phyloP scores from a whole-genome alignment of 2,113 vertebrate genomes.

The Mobula hypostoma region DNA sequence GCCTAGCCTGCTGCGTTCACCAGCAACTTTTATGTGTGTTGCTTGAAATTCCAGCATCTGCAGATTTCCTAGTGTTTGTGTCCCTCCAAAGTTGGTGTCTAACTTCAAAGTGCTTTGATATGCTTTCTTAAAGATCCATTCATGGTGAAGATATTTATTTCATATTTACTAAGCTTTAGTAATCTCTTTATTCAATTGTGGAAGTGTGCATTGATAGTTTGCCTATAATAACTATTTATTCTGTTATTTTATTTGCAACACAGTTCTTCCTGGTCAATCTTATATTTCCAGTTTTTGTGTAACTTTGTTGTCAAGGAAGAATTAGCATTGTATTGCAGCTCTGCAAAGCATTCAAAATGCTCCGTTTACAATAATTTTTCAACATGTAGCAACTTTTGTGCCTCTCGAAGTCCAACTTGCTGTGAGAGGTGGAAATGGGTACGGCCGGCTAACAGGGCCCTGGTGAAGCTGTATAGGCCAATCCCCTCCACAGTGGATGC shows the following conservation, averaged over 20 bases:
- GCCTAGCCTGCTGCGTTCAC: no score
- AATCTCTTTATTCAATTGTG: neutral
- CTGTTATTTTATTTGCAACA: neutral
- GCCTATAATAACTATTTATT: neutral
- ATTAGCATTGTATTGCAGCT: neutral
- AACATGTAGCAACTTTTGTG: neutral
- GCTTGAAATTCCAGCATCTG: no score
- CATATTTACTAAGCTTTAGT: neutral
- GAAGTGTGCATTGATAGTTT: neutral
- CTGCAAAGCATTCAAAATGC: neutral
- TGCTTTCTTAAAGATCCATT: neutral
- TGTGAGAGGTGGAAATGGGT: no score
- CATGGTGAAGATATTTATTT: neutral
- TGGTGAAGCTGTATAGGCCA: no score
- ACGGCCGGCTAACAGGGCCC: no score
- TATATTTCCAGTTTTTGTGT: neutral
- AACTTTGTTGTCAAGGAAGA: neutral
- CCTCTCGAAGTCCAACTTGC: no score
- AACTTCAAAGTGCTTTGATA: conserved; percentile 1
- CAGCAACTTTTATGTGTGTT: no score
- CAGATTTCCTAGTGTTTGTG: no score
- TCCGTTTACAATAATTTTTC: neutral
- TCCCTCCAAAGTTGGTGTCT: neutral
- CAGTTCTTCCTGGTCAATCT: neutral
- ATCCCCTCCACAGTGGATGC: no score